Conservation (phyloP, 2,888 invertebrate species). For the Antitype chi region DNA sequence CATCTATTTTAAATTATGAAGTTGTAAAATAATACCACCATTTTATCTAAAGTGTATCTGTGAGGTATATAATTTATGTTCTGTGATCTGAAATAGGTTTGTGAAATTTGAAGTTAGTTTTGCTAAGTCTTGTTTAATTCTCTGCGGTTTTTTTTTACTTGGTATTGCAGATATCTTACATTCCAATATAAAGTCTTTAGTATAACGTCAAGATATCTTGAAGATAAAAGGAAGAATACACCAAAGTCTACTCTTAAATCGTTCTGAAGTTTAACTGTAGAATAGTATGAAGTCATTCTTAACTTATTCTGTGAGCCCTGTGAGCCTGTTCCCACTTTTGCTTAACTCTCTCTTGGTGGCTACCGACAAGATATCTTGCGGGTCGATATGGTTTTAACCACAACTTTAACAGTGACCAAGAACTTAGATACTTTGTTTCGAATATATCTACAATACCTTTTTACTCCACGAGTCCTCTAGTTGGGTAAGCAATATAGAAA, state of each 20-base stretch:
- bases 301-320: background rate
- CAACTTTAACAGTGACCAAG: no score
- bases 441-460: background rate
- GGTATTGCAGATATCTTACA: background rate
- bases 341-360: background rate
- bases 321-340: background rate
- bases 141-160: background rate
- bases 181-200: background rate
- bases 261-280: background rate
- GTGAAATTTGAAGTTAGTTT: background rate
- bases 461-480: no score
- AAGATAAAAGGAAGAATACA: background rate
- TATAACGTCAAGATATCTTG: background rate
- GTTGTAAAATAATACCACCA: background rate
- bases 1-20: background rate
- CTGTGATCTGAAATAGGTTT: background rate
- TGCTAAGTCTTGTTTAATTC: background rate
- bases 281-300: background rate
- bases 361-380: background rate
- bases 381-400: background rate
- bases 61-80: no score
- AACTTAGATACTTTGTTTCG: background rate
- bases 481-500: background rate
- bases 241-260: background rate
- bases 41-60: background rate